Evolutionary conservation across 2,797 vertebrate genomes (phyloP).

Genomic region (Falco rusticolus): DNA sequence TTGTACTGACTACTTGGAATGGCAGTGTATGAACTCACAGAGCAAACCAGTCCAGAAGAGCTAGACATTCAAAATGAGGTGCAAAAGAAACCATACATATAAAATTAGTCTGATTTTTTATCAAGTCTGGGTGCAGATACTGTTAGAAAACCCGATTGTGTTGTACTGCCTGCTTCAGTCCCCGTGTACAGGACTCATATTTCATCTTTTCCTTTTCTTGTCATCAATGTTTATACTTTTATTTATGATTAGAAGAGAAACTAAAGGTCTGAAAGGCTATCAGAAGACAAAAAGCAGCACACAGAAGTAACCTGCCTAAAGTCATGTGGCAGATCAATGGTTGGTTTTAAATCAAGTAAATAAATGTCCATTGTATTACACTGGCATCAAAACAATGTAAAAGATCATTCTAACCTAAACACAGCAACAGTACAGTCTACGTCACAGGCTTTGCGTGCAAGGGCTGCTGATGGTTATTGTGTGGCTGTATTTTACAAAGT

Average conservation of each 20-base stretch:
- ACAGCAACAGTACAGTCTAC: not conserved
- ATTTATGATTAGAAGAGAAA: not conserved
- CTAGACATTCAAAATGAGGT: not conserved
- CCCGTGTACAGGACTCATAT: not conserved
- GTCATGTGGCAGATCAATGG: not conserved
- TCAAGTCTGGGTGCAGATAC: not conserved
- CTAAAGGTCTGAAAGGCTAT: not conserved
- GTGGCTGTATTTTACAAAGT: not conserved
- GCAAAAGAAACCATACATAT: not conserved
- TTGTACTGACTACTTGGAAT: not conserved
- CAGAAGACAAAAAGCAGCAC: not conserved
- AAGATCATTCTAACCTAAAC: not conserved
- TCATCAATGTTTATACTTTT: not conserved
- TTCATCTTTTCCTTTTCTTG: not conserved
- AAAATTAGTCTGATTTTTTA: not conserved
- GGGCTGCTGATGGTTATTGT: not conserved
- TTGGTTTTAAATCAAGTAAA: not conserved
- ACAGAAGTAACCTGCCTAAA: not conserved
- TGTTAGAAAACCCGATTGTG: not conserved
- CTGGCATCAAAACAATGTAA: not conserved
- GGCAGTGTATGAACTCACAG: not conserved
- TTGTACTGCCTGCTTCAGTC: not conserved
- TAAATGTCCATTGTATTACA: not conserved
- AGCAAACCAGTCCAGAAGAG: not conserved
- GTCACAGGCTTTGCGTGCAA: not conserved